These are phyloP conservation scores for Drosophila ironensis DNA, from an alignment of 1,140 invertebrate genomes.

Conservation along the genomic window DNA sequence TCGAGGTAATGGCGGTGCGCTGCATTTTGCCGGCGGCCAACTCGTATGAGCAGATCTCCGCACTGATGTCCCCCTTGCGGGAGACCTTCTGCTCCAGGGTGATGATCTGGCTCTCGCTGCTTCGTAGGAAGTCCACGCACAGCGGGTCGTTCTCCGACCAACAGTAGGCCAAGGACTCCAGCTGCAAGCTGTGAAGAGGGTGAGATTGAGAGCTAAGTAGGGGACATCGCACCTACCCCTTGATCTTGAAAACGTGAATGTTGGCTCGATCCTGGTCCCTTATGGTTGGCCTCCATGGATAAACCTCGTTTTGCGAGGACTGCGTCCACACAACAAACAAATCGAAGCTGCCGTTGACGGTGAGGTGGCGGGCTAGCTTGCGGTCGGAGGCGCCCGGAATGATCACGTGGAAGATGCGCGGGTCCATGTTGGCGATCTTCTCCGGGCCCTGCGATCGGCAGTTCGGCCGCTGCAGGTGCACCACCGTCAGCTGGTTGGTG, in stretches of 20 bases:
- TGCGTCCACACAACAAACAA: conserved; percentile 88
- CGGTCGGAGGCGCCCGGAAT: conserved; percentile 85
- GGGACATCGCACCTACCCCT: conserved; percentile 32
- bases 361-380: conserved; percentile 86
- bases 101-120: conserved; percentile 87
- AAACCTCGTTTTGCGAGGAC: conserved; percentile 89
- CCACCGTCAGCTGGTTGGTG: conserved; percentile 86
- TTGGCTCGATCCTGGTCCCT: conserved; percentile 91
- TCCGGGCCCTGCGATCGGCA: conserved; percentile 83
- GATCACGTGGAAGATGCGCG: conserved; percentile 84
- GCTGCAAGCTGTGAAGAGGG: conserved; percentile 80
- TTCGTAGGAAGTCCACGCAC: conserved; percentile 86
- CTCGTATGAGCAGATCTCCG: conserved; percentile 89
- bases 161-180: conserved; percentile 85
- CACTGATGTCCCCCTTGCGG: conserved; percentile 89
- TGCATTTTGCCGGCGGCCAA: conserved; percentile 87
- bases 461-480: conserved; percentile 85
- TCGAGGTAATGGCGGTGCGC: conserved; percentile 86
- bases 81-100: conserved; percentile 90
- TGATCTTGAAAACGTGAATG: conserved; percentile 87
- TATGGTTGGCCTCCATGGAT: conserved; percentile 91
- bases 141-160: conserved; percentile 89
- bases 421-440: conserved; percentile 85
- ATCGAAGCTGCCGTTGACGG: conserved; percentile 85
- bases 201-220: background rate